Evolutionary conservation across 2,888 invertebrate species (phyloP), one percentile per base, ranked within the genome.

Genomic region (Orthosia gothica): DNA sequence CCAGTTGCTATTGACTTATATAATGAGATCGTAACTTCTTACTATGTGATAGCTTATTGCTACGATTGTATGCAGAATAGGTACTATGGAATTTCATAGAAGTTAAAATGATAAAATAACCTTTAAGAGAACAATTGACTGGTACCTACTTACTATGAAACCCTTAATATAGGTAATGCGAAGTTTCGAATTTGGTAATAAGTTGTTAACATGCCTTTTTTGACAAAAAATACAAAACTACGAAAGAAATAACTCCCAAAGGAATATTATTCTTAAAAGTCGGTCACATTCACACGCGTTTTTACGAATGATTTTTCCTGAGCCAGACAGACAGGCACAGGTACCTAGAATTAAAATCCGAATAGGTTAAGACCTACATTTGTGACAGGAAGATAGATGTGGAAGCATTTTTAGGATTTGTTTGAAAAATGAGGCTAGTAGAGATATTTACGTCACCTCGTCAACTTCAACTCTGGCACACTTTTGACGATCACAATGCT

Each of bases 1-100:
- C 23, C 52, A 65, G 78, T 76, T n/a, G 50, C 64, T 58, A 67
- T 57, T 59, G 63, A 76, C 79, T 65, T 59, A 75, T 61, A 58
- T 57, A 74, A 83, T 63, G 63, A 66, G 5, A 52, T 61, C 67
- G 66, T 68, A 61, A 57, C 57, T 58, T 70, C 18, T 70, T 47
- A 58, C 70, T 65, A 70, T 49, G 63, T 54, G 13, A 20, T 20
- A 61, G 55, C 57, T 68, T 54, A 62, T 16, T 65, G 7, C n/a
- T 65, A 54, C 20, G 12, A 3, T 32, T 55, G 40, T 15, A 26
- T 16, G 47, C 20, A n/a, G 18, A 63, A 47, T 20, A 40, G 32
- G 32, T 32, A 45, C 7, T 20, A 50, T 26, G 1, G 23, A 47
- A 52, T n/a, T 2, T 40, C 15, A 45, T 40, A 7, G 40, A 40